These are phyloP conservation scores for Nannoperca obscura DNA, from an alignment of 2,797 vertebrate genomes.

Conservation along the genomic window DNA sequence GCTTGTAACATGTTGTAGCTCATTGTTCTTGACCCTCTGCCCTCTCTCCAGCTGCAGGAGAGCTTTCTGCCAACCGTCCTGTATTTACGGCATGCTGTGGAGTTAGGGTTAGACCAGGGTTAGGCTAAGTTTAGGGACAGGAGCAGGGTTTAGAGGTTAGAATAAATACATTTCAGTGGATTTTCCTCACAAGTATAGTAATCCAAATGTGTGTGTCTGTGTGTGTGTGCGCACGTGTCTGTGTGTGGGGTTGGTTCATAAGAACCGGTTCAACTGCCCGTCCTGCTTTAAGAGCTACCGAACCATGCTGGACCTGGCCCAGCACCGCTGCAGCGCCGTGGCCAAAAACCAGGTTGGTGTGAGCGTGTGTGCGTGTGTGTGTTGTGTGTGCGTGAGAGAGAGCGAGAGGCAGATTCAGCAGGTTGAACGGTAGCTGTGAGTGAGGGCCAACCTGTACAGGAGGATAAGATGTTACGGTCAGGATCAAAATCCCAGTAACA, in stretches of 20 bases:
- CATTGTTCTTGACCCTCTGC: slow-evolving; percentile 28
- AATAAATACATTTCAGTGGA: slow-evolving; percentile 38
- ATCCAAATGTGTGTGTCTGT: slow-evolving; percentile 70
- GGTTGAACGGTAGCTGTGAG: slow-evolving; percentile 26
- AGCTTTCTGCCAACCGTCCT: slow-evolving; percentile 1
- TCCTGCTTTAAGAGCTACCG: slow-evolving; percentile 86
- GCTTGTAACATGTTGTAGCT: slow-evolving; percentile 22
- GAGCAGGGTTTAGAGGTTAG: slow-evolving; percentile 46
- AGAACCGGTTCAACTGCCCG: slow-evolving; percentile 85
- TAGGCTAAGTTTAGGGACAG: slow-evolving; percentile 70
- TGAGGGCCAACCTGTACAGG: slow-evolving; percentile 25
- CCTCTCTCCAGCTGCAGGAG: slow-evolving; percentile 34
- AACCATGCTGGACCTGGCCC: slow-evolving; percentile 86
- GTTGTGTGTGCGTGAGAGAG: slow-evolving; percentile 16
- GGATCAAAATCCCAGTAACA: background rate
- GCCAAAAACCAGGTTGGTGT: slow-evolving; percentile 85
- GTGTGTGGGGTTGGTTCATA: slow-evolving; percentile 73
- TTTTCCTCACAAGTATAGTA: slow-evolving; percentile 69
- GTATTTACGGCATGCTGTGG: slow-evolving; percentile 17
- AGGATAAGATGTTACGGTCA: slow-evolving; percentile 16
- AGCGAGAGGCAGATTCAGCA: slow-evolving; percentile 27
- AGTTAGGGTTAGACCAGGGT: slow-evolving; percentile 63
- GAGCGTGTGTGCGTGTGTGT: slow-evolving; percentile 47
- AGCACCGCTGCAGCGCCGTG: slow-evolving; percentile 84
- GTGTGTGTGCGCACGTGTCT: slow-evolving; percentile 33